Conservation (phyloP, 2,113 vertebrate genomes). For the Halcyon senegalensis region DNA sequence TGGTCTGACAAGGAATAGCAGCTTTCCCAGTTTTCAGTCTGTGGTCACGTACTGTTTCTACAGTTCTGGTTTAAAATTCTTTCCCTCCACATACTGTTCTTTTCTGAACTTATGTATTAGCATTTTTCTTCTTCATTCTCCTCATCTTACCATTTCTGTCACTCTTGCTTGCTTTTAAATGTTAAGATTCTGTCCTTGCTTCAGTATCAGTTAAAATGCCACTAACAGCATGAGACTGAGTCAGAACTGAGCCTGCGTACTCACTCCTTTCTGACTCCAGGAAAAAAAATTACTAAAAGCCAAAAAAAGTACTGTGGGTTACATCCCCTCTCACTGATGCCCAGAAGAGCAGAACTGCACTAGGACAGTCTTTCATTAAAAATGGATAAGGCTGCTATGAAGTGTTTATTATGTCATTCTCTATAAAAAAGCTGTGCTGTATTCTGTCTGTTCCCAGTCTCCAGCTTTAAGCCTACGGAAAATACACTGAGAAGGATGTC, state of each 20-base stretch:
- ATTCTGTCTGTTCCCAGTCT: neutral
- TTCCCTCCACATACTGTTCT: neutral
- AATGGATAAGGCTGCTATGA: neutral
- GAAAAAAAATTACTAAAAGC: conserved; percentile 13
- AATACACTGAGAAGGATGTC: neutral
- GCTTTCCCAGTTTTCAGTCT: neutral
- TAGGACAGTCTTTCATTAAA: neutral
- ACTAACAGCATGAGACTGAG: conserved; percentile 34
- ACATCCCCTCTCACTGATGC: neutral
- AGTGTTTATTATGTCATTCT: neutral
- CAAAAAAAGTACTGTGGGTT: neutral
- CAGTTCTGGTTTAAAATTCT: neutral
- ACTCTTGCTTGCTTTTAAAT: conserved; percentile 10
- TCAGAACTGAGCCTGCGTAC: neutral
- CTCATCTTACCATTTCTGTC: conserved; percentile 7
- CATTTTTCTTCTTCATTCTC: neutral
- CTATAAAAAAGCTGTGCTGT: neutral
- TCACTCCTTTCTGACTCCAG: neutral
- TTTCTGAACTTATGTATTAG: neutral
- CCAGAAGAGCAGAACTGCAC: neutral
- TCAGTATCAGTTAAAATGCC: conserved; percentile 12
- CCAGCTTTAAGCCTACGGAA: neutral
- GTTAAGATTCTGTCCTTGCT: conserved; percentile 15
- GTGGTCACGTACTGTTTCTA: conserved; percentile 5
- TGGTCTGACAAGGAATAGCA: neutral